Base-by-base conservation (phyloP, 2,797 vertebrate species). In the Leptatherina wallacei region DNA sequence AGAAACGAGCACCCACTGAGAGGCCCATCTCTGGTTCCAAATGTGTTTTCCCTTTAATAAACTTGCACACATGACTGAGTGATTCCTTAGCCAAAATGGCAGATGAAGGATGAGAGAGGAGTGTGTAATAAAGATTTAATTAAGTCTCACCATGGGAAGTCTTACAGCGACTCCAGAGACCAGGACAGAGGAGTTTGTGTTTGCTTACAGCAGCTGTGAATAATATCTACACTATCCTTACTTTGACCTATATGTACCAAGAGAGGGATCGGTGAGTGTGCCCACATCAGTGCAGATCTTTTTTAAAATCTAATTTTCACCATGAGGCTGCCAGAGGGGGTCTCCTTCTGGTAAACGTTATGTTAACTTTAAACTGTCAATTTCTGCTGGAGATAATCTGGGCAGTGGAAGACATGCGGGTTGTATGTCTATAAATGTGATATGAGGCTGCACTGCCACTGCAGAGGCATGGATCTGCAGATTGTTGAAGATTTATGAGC, bases 91-190 rank as follows among this genome's bases (percentile, higher is more conserved):
- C 89, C 89, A 91, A 90, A 85, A 89, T 84, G 78, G 83, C 80
- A 90, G 90, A 88, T 77, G 86, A 84, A 77, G 85, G 86, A 91
- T 86, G 88, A 89, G 85, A 75, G 90, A 75, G 73, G 80, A 83
- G 80, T 65, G 84, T 82, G 83, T 69, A 76, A 83, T 83, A 78
- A 87, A 90, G 88, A 88, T 93, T 91, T 91, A 91, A 93, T 94
- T 91, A 93, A 91, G 71, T 82, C 76, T 85, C 90, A 68, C 86
- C 83, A 82, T 82, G 85, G 92, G 90, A 92, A 80, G 87, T 81
- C 88, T 89, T 64, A 77, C 82, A 77, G 80, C 38, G 72, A 77
- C 83, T 89, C 86, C 71, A 67, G 78, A 84, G 87, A 89, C 55
- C 22, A 52, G 69, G 72, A 89, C 75, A 85, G 81, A 86, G 79